phyloP scores from a whole-genome alignment of 1,140 invertebrate genomes.

The Drosophila athabasca region DNA sequence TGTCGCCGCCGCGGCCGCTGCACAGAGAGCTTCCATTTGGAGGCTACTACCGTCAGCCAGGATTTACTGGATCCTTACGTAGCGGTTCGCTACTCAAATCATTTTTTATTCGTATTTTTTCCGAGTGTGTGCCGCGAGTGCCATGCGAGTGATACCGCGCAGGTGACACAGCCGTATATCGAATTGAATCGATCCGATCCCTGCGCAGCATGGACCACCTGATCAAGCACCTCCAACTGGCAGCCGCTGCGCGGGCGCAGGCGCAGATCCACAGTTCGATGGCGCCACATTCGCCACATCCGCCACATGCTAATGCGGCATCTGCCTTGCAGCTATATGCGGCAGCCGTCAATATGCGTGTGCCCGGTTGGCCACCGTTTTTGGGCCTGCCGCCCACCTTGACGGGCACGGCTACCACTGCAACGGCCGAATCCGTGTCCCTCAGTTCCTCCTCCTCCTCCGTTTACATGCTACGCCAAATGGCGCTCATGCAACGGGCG shows the following conservation, averaged over 20 bases:
- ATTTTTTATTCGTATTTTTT: too few species aligned
- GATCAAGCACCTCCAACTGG: constrained; percentile 68
- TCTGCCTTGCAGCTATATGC: constrained; percentile 63
- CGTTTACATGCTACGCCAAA: constrained; percentile 61
- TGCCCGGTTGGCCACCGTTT: constrained; percentile 59
- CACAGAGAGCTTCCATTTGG: constrained; percentile 32
- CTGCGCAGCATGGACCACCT: constrained; percentile 58
- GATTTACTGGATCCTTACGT: too few species aligned
- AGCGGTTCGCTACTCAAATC: too few species aligned
- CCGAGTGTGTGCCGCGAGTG: too few species aligned
- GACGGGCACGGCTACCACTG: background rate
- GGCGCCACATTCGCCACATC: constrained; percentile 4
- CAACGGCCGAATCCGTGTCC: background rate
- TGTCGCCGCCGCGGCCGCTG: constrained; percentile 72
- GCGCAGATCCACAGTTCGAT: constrained; percentile 21
- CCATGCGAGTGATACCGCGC: too few species aligned
- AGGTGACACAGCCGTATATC: too few species aligned
- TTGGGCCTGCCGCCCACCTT: constrained; percentile 13
- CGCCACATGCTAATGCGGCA: constrained; percentile 15
- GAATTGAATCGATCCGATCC: too few species aligned
- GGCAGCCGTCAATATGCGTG: constrained; percentile 48
- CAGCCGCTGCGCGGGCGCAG: constrained; percentile 66
- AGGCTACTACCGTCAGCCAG: too few species aligned
- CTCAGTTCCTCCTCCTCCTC: constrained; percentile 27
- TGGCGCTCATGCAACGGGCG: constrained; percentile 69